These are phyloP conservation scores for Diachrysia chrysitis DNA, from an alignment of 2,888 invertebrate species.

Conservation along the genomic window DNA sequence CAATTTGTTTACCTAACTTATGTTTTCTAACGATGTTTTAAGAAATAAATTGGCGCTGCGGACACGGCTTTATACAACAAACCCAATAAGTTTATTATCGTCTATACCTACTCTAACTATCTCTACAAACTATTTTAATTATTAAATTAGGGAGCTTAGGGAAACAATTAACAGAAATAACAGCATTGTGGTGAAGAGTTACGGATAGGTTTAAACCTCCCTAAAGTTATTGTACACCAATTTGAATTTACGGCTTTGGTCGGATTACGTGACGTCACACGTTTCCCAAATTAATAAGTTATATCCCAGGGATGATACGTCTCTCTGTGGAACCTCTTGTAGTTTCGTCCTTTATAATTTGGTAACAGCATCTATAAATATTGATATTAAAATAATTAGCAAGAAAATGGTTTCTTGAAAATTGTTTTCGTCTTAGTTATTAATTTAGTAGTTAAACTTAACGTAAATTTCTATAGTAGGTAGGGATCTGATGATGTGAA, in stretches of 20 bases:
- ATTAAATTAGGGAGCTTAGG: not conserved
- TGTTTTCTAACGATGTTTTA: too few relatives aligned
- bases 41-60: too few relatives aligned
- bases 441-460: too few relatives aligned
- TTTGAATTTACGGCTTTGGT: conserved; percentile 48
- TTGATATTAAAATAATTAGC: not conserved
- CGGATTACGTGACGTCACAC: conserved; percentile 13
- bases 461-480: too few relatives aligned
- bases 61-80: too few relatives aligned
- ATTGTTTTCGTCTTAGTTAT: too few relatives aligned
- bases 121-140: not conserved
- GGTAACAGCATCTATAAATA: not conserved
- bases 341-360: not conserved
- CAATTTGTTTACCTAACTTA: too few relatives aligned
- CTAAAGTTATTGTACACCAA: conserved; percentile 40
- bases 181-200: conserved; percentile 14
- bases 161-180: conserved; percentile 23
- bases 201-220: conserved; percentile 26
- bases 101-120: not conserved
- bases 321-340: not conserved
- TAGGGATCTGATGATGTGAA: too few relatives aligned
- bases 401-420: too few relatives aligned
- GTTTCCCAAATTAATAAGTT: conserved; percentile 10
- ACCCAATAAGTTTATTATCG: not conserved
- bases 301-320: not conserved